These are phyloP conservation scores for Scotopteryx bipunctaria DNA, from an alignment of 2,888 invertebrate species.

Conservation along the genomic window DNA sequence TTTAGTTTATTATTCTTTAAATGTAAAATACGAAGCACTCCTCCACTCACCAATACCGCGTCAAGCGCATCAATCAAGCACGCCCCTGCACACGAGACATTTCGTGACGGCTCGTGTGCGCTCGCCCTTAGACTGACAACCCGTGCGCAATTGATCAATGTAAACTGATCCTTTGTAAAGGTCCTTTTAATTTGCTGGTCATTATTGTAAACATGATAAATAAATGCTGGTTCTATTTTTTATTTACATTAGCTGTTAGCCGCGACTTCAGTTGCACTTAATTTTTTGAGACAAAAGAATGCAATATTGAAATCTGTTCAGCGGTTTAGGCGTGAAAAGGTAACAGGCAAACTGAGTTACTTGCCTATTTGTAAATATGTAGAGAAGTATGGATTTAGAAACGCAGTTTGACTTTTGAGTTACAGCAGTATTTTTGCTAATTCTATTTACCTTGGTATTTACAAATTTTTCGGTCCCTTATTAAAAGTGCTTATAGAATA, in stretches of 20 bases:
- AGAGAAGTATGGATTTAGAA: too few relatives aligned
- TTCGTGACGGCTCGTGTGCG: slow-evolving; percentile 27
- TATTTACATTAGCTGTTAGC: neutral
- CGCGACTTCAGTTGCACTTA: too few relatives aligned
- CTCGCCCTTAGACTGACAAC: slow-evolving; percentile 28
- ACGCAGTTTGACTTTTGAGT: too few relatives aligned
- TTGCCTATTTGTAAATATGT: too few relatives aligned
- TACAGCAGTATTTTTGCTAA: too few relatives aligned
- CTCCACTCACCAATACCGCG: slow-evolving; percentile 8
- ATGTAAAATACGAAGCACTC: slow-evolving; percentile 7
- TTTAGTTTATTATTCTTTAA: too few relatives aligned
- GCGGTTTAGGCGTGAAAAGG: too few relatives aligned
- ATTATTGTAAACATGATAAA: slow-evolving; percentile 16
- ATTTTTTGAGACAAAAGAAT: too few relatives aligned
- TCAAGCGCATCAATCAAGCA: slow-evolving; percentile 31
- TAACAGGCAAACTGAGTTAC: too few relatives aligned
- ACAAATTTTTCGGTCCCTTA: too few relatives aligned
- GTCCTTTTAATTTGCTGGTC: slow-evolving; percentile 22
- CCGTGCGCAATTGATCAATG: slow-evolving; percentile 29
- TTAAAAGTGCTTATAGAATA: too few relatives aligned
- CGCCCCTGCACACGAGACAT: slow-evolving; percentile 31
- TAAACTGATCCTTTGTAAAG: slow-evolving; percentile 25
- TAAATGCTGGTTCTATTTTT: neutral
- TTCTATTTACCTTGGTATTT: too few relatives aligned
- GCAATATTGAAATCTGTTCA: neutral